phyloP scores from a whole-genome alignment of 2,888 invertebrate genomes.

The Sesamia inferens region DNA sequence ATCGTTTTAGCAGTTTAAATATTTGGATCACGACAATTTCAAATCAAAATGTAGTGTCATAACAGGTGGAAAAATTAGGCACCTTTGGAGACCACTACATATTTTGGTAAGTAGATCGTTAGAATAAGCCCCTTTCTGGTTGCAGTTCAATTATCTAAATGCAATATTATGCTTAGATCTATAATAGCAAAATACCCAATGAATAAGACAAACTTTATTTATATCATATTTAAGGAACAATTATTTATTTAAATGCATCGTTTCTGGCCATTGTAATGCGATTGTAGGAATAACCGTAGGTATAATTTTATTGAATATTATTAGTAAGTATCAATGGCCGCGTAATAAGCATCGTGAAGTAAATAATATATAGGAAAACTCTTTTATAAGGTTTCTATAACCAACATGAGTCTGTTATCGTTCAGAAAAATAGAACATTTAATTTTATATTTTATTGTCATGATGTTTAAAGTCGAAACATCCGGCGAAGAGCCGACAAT shows the following conservation, averaged over 20 bases:
- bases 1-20: not conserved
- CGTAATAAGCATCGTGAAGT: conserved; percentile 53
- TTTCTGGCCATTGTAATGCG: conserved; percentile 69
- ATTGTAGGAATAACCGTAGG: conserved; percentile 46
- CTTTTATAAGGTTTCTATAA: conserved; percentile 31
- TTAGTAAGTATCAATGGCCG: conserved; percentile 49
- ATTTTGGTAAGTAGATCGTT: conserved; percentile 11
- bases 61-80: not conserved
- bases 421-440: conserved; percentile 82
- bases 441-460: conserved; percentile 84
- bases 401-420: conserved; percentile 56
- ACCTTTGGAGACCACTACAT: not conserved
- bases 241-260: conserved; percentile 78
- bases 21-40: not conserved
- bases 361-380: conserved; percentile 44
- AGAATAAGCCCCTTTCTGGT: conserved; percentile 41
- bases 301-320: conserved; percentile 49
- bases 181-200: conserved; percentile 75
- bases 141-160: conserved; percentile 67
- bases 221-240: conserved; percentile 77
- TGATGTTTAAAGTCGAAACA: conserved; percentile 76
- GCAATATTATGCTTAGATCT: conserved; percentile 78
- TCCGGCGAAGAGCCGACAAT: conserved; percentile 60
- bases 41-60: not conserved
- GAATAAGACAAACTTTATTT: conserved; percentile 70